Conservation (phyloP, 1,140 invertebrate genomes). For the Orchesella cincta region DNA sequence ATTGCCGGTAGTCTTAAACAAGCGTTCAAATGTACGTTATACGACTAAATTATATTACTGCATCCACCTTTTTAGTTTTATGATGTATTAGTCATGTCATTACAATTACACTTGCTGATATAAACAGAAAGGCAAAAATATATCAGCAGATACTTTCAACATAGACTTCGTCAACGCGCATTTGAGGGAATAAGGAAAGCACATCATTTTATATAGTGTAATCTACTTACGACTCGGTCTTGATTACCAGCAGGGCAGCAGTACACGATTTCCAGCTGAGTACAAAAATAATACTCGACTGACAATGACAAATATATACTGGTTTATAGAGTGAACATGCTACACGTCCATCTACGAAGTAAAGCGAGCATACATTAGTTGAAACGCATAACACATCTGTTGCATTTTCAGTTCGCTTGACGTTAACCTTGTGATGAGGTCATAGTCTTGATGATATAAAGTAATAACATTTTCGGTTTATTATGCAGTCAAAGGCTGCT, state of each 20-base stretch:
- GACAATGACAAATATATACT: not conserved
- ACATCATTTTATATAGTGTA: not conserved
- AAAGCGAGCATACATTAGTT: not conserved
- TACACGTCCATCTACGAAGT: not conserved
- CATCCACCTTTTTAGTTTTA: no score
- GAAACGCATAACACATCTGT: constrained; percentile 1
- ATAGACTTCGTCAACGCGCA: not conserved
- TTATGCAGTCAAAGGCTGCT: not conserved
- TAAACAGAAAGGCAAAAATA: not conserved
- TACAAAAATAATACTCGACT: not conserved
- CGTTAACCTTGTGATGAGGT: constrained; percentile 27
- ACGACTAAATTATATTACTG: no score
- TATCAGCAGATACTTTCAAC: not conserved
- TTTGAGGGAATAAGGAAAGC: not conserved
- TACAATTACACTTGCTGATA: not conserved
- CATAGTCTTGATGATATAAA: constrained; percentile 8
- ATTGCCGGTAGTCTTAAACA: no score
- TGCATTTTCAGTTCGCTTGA: not conserved
- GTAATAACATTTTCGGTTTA: not conserved
- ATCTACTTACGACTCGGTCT: not conserved
- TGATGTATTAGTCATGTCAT: no score
- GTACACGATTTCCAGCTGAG: not conserved
- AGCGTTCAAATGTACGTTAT: no score
- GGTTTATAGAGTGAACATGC: not conserved
- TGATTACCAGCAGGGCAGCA: not conserved